Evolutionary conservation across 2,888 invertebrate species (phyloP), one percentile per base, ranked within the genome.

Genomic region (Tetragnatha montana): DNA sequence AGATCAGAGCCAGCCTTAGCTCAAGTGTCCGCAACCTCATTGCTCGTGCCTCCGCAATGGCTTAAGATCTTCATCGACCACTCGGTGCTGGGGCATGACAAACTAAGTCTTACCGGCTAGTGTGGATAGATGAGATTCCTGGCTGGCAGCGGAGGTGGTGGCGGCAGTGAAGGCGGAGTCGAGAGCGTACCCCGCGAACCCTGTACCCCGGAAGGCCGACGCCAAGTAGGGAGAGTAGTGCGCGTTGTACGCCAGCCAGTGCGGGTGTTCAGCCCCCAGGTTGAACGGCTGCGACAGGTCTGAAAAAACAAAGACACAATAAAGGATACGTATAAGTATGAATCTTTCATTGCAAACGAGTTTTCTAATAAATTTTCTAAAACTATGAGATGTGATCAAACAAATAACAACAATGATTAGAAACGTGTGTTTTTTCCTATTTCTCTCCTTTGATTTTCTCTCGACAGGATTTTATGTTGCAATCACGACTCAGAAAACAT

Each of bases 151-250:
- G 8, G 90, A 83, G 0, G 81, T 70, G 0, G 84, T 83, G 10
- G 87, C 81, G 3, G 90, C 80, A 14, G 87, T 84, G 75, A 90
- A 90, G 19, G 90, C 87, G 60, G 87, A 82, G 81, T 90, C 90
- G n/a, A 90, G 22, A 35, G 90, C 70, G 17, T 90, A 90, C n/a
- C 87, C 87, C 8, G 87, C 71, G 35, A 90, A 90, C 21, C 87
- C 87, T 21, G 86, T 60, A n/a, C 90, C 80, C 3, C 86, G 79
- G 51, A 90, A 82, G 21, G 90, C 83, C n/a, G 87, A 79, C 0
- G 90, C 82, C 49, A 90, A 87, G 51, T 90, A 90, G 50, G 90
- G 90, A 7, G 90, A 90, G 49, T 87, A 90, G 47, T 90, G 90
- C 14, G 90, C 87, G 50, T 86, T 86, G 51, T 90, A 90, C 19